Percentiles rank a stretch among this genome's conserved stretches.
Conservation (phyloP, 2,113 vertebrate species). For the Mirza zaza region DNA sequence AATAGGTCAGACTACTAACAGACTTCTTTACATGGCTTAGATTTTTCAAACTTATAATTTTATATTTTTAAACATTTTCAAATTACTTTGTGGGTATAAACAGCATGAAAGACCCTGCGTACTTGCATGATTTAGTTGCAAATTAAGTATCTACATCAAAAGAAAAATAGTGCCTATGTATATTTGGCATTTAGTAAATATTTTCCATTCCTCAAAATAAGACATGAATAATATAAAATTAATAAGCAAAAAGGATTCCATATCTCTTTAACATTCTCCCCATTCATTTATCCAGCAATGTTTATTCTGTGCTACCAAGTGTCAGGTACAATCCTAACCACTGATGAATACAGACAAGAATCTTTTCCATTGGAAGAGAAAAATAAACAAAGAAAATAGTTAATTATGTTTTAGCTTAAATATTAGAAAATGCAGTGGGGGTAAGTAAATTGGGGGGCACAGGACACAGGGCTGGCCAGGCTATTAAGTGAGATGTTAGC, state of each 20-base stretch:
- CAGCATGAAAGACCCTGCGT: not conserved
- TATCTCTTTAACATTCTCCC: not conserved
- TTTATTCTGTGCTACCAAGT: not conserved
- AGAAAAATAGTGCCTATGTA: not conserved
- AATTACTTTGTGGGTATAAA: not conserved
- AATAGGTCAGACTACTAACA: not conserved
- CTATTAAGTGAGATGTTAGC: not conserved
- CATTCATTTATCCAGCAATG: not conserved
- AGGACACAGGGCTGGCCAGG: accelerated
- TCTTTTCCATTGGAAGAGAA: not conserved
- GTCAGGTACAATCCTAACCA: not conserved
- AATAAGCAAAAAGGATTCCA: not conserved
- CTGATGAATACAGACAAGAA: not conserved
- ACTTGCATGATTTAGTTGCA: not conserved
- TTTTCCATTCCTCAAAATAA: not conserved
- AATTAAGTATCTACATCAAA: not conserved
- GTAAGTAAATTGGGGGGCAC: not conserved
- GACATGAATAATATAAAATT: not conserved
- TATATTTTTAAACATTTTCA: not conserved
- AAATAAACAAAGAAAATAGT: not conserved
- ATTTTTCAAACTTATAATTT: not conserved
- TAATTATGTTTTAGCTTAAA: not conserved
- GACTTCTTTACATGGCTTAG: not conserved
- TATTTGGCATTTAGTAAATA: too few species aligned
- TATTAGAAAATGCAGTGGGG: not conserved